These are phyloP conservation scores for Athetis lepigone DNA, from an alignment of 2,888 invertebrate genomes.

Conservation along the genomic window DNA sequence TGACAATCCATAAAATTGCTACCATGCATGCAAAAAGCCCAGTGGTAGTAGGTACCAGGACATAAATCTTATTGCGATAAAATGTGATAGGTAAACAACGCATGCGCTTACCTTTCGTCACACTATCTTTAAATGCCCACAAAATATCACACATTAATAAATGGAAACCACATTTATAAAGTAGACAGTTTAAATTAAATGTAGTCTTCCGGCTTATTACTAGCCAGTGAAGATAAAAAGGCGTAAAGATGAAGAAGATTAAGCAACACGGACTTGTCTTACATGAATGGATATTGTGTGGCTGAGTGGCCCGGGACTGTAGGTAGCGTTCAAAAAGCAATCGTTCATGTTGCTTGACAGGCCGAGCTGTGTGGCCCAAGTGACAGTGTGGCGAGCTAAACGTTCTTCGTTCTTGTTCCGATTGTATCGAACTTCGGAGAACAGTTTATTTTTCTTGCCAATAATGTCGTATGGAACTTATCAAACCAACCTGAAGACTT, in stretches of 20 bases:
- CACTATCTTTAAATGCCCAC: conserved; percentile 21
- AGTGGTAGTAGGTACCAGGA: conserved; percentile 18
- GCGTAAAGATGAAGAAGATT: conserved; percentile 67
- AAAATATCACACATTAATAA: conserved; percentile 42
- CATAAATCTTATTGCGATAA: conserved; percentile 44
- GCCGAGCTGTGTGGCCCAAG: conserved; percentile 72
- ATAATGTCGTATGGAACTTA: conserved; percentile 39
- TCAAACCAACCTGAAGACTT: conserved; percentile 21
- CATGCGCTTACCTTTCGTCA: conserved; percentile 14
- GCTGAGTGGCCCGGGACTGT: conserved; percentile 62
- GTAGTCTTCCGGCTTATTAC: conserved; percentile 63
- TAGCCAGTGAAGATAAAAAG: conserved; percentile 48
- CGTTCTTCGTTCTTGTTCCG: conserved; percentile 52
- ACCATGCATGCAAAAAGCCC: conserved; percentile 13
- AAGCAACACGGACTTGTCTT: conserved; percentile 73
- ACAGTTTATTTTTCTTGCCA: conserved; percentile 55
- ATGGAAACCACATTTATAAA: conserved; percentile 38
- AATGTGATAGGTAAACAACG: conserved; percentile 5
- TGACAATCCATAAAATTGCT: conserved; percentile 6
- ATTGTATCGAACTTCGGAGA: conserved; percentile 60
- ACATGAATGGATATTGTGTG: conserved; percentile 74
- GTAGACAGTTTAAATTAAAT: conserved; percentile 54
- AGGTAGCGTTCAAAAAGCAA: conserved; percentile 76
- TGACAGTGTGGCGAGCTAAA: conserved; percentile 63
- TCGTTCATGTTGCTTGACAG: conserved; percentile 82